A percentile compares a stretch with the other conserved stretches of the same genome.
These are phyloP conservation scores for Pachyuromys duprasi DNA, from an alignment of 2,797 vertebrate species.

Conservation along the genomic window DNA sequence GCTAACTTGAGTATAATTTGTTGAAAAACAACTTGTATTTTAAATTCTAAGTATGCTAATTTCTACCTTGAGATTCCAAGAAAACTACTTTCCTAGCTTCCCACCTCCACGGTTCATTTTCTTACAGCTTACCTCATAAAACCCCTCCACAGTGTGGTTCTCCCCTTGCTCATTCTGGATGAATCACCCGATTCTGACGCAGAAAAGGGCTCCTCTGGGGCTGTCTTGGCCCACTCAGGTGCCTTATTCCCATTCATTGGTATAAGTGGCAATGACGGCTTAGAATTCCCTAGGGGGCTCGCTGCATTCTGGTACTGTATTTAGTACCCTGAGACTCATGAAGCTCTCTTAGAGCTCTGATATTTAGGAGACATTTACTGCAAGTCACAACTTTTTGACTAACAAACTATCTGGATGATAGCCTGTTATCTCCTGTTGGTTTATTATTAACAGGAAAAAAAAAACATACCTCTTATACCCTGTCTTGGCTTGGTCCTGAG, in stretches of 20 bases:
- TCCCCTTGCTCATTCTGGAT: neutral
- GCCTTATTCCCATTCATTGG: neutral
- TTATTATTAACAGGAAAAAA: constrained; percentile 8
- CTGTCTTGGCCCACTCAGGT: neutral
- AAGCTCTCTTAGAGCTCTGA: neutral
- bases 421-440: neutral
- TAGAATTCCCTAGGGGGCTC: neutral
- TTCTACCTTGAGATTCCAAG: constrained; percentile 22
- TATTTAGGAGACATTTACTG: neutral
- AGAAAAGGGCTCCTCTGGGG: neutral
- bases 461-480: neutral
- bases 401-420: neutral
- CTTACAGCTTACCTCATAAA: neutral
- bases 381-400: neutral
- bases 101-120: neutral
- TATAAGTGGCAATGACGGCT: neutral
- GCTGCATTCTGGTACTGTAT: neutral
- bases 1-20: neutral
- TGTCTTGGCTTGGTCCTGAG: neutral
- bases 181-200: neutral
- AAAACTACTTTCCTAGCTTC: neutral
- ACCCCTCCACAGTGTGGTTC: neutral
- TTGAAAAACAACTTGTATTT: neutral
- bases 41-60: neutral
- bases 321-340: neutral